Evolutionary conservation across 1,140 invertebrate genomes (phyloP), one percentile per base, ranked within the genome.

Genomic region (Caenorhabditis elegans): DNA sequence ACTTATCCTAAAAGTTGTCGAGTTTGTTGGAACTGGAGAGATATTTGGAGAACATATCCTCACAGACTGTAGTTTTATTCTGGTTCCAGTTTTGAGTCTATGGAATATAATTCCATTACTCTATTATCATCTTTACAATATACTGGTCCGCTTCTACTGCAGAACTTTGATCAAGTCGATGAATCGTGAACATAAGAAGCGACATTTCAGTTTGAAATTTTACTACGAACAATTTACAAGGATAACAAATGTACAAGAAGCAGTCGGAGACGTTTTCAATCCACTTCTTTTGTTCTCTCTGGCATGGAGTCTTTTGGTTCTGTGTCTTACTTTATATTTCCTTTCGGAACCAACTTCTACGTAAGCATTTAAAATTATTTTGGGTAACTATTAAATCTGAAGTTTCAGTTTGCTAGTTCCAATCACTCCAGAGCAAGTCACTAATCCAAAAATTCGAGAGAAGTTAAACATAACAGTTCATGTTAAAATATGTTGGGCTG

Each of bases 201-300:
- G 86, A 39, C 79, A 82, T 17, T 88, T 85, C 70, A 79, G 76
- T 36, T 53, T 87, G 24, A 88, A 88, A 70, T 87, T 87, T 51
- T 87, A 88, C 82, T 87, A 87, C 55, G 86, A 87, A 46, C 86
- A 87, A 51, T 87, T 87, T 80, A 55, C 88, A 31, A 26, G 87
- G 22, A 88, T 87, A 36, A 86, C 86, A 13, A 79, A 55, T 24
- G 55, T 87, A 17, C 86, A 87, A 86, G 86, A 88, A 80, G 55
- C 84, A 1, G 83, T 88, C 28, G 86, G 86, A 11, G 76, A 86
- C 28, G 28, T 88, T 13, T 87, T 87, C 79, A 88, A 88, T 46
- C 87, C 87, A 26, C 85, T 86, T 24, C 81, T 87, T 31, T 43
- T 87, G 13, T 88, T 86, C 28, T 87, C 86, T 1, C 53, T 87